Evolutionary conservation across 2,888 invertebrate genomes (phyloP), one percentile per base, ranked within the genome.

Genomic region (Apamea anceps): DNA sequence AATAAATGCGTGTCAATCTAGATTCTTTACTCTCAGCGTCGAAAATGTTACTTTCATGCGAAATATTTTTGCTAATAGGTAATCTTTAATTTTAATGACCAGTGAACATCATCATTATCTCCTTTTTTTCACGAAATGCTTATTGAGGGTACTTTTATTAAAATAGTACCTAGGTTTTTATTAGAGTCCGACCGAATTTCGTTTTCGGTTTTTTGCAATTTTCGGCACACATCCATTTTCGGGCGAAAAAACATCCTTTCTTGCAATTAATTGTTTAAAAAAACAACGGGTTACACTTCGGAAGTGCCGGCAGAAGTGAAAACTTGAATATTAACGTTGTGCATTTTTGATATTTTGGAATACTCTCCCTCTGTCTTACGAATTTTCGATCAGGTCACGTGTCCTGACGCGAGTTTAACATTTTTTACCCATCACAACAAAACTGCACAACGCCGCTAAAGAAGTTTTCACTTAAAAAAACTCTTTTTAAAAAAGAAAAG

Each of bases 1-100:
- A 81, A 85, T 25, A 66, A 21, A 51, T 37, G 60, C 66, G 57
- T 82, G 54, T 84, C 81, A 73, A 51, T 63, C 25, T 66, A 57
- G 8, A 72, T 72, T 71, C n/a, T 63, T 57, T 45, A 62, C 7
- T 48, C 28, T 71, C 51, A 12, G 32, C 48, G 57, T 42, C 18
- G 51, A 51, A 74, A 28, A 21, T 37, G 54, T 68, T 15, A 71
- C 60, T 77, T 78, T 81, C 65, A 12, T 13, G 25, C 12, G 45
- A 78, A 71, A 67, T 84, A 70, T 51, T 48, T 28, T 48, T 28
- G 12, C 13, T 48, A 66, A 1, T 18, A 42, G 2, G 3, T 10
- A 68, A 45, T 68, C 28, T 48, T 68, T 68, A 28, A 28, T 68
- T 45, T n/a, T 45, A 48, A 68, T 68, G 68, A 45, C 18, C n/a